Percentiles rank a stretch among this genome's conserved stretches.
These are phyloP conservation scores for Pseudoips prasinana DNA, from an alignment of 2,888 invertebrate genomes.

Conservation along the genomic window DNA sequence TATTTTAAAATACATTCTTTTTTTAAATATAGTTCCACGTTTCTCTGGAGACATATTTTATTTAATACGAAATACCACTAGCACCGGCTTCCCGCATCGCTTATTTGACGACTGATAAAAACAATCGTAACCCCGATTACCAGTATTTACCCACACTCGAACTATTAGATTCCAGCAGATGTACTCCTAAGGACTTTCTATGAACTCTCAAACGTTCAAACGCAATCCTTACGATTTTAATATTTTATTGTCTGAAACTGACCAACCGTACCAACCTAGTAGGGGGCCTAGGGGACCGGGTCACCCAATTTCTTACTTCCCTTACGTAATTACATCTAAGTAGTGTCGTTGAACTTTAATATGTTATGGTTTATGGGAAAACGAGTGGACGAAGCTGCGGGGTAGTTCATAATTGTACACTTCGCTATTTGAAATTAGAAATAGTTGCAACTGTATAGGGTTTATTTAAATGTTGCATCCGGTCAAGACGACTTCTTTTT, in stretches of 20 bases:
- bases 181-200: conserved; percentile 49
- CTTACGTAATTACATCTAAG: conserved; percentile 73
- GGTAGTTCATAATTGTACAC: conserved; percentile 54
- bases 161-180: conserved; percentile 52
- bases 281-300: conserved; percentile 69
- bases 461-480: conserved; percentile 36
- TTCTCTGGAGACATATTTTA: no score
- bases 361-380: conserved; percentile 62
- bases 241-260: conserved; percentile 72
- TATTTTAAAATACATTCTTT: no score
- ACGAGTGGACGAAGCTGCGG: conserved; percentile 67
- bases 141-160: conserved; percentile 5
- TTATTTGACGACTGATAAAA: conserved; percentile 38
- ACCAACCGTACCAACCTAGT: conserved; percentile 66
- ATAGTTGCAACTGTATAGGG: conserved; percentile 50
- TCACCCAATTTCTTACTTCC: conserved; percentile 73
- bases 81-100: conserved; percentile 27
- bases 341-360: conserved; percentile 70
- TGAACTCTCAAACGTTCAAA: conserved; percentile 52
- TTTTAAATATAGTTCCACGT: no score
- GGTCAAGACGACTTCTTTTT: conserved; percentile 41
- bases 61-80: no score
- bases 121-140: conserved; percentile 19
- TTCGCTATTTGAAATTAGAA: conserved; percentile 41
- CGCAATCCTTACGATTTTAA: conserved; percentile 52